Evolutionary conservation across 2,113 vertebrate genomes (phyloP).

Genomic region (Erythrocebus patas): DNA sequence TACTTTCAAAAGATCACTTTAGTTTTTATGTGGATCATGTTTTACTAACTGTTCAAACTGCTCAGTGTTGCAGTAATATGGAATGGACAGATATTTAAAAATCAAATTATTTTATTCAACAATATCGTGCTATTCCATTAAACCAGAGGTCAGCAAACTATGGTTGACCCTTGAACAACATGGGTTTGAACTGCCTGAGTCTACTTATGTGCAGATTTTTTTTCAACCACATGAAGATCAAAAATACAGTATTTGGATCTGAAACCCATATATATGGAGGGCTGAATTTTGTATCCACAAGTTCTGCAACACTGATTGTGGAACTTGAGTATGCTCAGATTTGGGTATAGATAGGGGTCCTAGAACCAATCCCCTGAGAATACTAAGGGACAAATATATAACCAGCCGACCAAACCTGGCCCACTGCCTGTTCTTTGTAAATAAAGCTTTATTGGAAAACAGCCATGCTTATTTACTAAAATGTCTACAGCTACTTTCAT

Average conservation of each 20-base stretch:
- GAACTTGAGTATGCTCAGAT: neutral
- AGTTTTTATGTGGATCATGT: neutral
- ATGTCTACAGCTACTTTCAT: neutral
- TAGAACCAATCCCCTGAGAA: neutral
- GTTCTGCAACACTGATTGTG: neutral
- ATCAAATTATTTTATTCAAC: neutral
- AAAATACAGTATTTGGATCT: neutral
- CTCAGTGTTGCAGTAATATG: neutral
- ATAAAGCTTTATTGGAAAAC: neutral
- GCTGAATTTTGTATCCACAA: neutral
- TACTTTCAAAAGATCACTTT: neutral
- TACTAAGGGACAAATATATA: neutral
- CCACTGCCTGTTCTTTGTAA: neutral
- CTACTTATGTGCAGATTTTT: neutral
- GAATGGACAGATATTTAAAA: neutral
- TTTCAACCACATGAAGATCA: neutral
- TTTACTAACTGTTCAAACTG: neutral
- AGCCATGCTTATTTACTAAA: neutral
- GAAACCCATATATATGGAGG: neutral
- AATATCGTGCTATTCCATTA: neutral
- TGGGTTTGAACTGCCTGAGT: neutral
- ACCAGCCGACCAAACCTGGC: neutral
- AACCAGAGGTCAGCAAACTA: neutral
- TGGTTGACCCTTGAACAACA: neutral
- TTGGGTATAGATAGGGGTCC: neutral